Base-by-base conservation (phyloP, 2,888 invertebrate genomes). In the Caenorhabditis doughertyi region DNA sequence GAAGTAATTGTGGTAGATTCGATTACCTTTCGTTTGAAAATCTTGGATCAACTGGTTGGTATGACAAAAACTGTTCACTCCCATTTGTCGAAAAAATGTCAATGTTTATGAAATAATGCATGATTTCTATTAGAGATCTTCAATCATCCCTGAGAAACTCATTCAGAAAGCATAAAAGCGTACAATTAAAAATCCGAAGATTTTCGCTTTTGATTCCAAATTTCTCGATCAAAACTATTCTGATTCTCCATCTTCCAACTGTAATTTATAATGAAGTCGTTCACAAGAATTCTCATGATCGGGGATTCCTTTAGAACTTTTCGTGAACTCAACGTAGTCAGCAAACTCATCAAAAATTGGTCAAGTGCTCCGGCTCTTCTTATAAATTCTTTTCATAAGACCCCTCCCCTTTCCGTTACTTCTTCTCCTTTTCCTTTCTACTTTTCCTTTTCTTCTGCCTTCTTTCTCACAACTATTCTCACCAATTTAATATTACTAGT, bases 401-500 rank as follows among this genome's bases (percentile, higher is more conserved):
- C 42, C 18, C 47, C 18, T 42, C 21, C 42, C 49, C 21, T 16
- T 35, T 29, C 58, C 8, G 42, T 47, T 35, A 16, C 53, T 9
- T 13, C 21, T 27, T 13, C 25, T 23, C 53, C 35, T 16, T 29
- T 35, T 47, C 3, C 5, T 18, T 8, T 47, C 44, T 18, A 47
- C 44, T 47, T 47, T 47, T 47, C 39, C 23, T 21, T 27, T 39
- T 51, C 39, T 29, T 49, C 18, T 39, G n/a, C 29, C 32, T 55
- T 25, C 18, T 21, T 39, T 27, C 39, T 23, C 51, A 25, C 3
- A 21, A 35, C 60, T 60, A 60, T 64, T 64, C 60, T 35, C 53
- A 47, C 71, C 65, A 80, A 80, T 80, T 80, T 73, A 80, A 70
- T 80, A 74, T 80, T 58, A 73, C 73, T 62, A 72, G 51, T 80